Evolutionary conservation across 2,797 vertebrate genomes (phyloP).

Genomic region (Pseudotriccus pelzelni): DNA sequence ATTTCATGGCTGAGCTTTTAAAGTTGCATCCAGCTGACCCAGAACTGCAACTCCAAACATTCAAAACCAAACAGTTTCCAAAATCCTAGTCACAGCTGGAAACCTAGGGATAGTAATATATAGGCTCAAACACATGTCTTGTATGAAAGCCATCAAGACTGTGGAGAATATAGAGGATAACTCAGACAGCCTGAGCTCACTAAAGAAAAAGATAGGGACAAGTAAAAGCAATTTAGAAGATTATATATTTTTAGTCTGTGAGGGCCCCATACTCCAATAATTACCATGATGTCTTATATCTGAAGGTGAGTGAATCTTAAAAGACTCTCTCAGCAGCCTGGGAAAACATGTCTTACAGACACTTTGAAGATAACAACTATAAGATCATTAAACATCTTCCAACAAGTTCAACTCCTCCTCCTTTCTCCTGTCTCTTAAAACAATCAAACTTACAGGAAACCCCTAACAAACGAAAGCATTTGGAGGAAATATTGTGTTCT

Average conservation of each 20-base stretch:
- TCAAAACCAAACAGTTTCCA: neutral
- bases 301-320: neutral
- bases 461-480: conserved; percentile 28
- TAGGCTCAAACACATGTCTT: neutral
- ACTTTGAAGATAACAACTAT: neutral
- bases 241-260: neutral
- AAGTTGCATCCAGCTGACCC: neutral
- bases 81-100: neutral
- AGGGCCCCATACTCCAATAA: neutral
- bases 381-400: neutral
- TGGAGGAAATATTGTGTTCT: conserved; percentile 50
- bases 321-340: neutral
- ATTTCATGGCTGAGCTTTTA: neutral
- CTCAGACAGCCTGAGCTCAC: neutral
- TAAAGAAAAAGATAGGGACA: neutral
- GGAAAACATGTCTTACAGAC: neutral
- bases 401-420: neutral
- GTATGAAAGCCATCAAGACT: neutral
- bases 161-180: neutral
- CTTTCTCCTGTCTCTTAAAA: conserved; percentile 16
- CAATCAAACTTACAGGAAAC: conserved; percentile 36
- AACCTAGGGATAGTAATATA: neutral
- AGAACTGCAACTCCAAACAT: neutral
- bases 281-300: neutral
- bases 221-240: neutral